Evolutionary conservation across 2,797 vertebrate genomes (phyloP).

Genomic region (Holocentrus rufus): DNA sequence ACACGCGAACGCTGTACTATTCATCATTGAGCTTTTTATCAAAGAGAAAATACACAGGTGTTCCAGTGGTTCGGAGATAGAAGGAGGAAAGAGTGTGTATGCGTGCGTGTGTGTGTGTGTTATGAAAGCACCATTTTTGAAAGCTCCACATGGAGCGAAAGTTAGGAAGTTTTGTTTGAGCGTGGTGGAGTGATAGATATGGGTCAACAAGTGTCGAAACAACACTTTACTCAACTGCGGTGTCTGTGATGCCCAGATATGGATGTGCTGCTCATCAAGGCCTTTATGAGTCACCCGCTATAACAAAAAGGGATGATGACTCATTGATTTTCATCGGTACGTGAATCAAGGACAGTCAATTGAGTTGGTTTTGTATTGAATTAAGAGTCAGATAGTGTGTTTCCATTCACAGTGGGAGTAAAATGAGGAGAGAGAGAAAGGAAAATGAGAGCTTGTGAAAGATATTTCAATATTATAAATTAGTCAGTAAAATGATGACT

Average conservation of each 20-base stretch:
- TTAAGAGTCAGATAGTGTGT: conserved; percentile 39
- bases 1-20: conserved; percentile 53
- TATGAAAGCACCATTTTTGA: conserved; percentile 52
- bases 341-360: conserved; percentile 48
- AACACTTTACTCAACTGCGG: conserved; percentile 36
- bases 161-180: conserved; percentile 59
- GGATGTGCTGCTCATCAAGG: conserved; percentile 38
- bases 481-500: background rate
- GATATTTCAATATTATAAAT: background rate
- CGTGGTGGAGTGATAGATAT: conserved; percentile 22
- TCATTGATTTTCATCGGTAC: conserved; percentile 53
- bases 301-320: conserved; percentile 50
- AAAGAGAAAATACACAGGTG: conserved; percentile 52
- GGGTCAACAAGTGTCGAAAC: conserved; percentile 52
- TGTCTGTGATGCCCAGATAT: conserved; percentile 35
- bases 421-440: conserved; percentile 20
- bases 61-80: conserved; percentile 22
- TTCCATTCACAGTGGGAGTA: conserved; percentile 26
- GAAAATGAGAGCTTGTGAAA: conserved; percentile 12
- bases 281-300: conserved; percentile 38
- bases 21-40: conserved; percentile 66
- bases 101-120: conserved; percentile 28
- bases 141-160: conserved; percentile 49
- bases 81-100: background rate
- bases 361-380: conserved; percentile 46